Base-by-base conservation (phyloP, 2,888 invertebrate species). In the Melipona bicolor region DNA sequence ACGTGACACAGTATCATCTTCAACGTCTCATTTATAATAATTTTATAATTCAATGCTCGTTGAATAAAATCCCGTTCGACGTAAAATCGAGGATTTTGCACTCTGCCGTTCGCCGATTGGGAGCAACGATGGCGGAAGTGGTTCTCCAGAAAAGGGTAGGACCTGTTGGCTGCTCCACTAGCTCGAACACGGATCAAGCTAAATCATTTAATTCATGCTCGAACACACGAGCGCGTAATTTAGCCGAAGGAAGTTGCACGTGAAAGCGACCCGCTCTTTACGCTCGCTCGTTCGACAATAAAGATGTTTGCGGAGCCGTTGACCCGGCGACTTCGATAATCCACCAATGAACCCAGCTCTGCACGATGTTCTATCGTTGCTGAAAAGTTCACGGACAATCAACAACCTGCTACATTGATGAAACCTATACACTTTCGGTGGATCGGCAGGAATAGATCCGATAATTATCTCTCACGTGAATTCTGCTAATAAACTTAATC, bases 221-320 rank as follows among this genome's bases (percentile, higher is more conserved):
- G 82, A 24, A 49, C 78, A 73, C 72, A 78, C 81, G 78, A 68
- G 54, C 83, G 65, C 81, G 81, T 81, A 77, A 81, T 81, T 77
- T 71, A 77, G 52, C 82, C 77, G 68, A 79, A 70, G 73, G 64
- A 85, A 77, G 74, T 72, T 68, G 68, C 77, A 79, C 85, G 88
- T 84, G 88, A 89, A 88, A 89, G 89, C 89, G 87, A 78, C 72
- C 82, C 78, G 32, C 79, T 87, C 81, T 89, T 87, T 85, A 68
- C 77, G 87, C 79, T 78, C 83, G 83, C 62, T 81, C 83, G 78
- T 56, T 70, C 81, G 87, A 87, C 81, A 85, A 88, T 88, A 89
- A 88, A 88, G 89, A 89, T 83, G 88, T 88, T 86, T 83, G 76
- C 80, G 21, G 50, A 79, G 75, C 83, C 79, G 71, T 83, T 82